Conservation (phyloP, 2,113 vertebrate genomes). For the Formicarius rufipectus region DNA sequence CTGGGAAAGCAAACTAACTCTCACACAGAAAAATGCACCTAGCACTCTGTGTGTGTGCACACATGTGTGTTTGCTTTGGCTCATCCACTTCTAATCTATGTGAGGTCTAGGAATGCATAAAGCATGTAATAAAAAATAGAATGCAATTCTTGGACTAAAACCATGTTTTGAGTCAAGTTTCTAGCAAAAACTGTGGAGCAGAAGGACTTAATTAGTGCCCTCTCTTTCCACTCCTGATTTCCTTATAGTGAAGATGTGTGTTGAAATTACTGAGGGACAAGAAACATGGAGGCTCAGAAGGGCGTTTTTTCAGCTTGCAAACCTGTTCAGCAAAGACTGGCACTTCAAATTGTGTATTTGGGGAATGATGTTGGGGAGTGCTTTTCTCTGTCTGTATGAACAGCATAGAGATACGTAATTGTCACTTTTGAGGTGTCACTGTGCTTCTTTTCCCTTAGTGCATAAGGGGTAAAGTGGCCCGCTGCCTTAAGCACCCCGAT, state of each 20-base stretch:
- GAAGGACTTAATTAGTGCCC: not conserved
- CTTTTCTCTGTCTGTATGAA: not conserved
- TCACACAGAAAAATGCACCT: not conserved
- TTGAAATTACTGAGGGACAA: not conserved
- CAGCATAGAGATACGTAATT: not conserved
- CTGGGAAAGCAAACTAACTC: not conserved
- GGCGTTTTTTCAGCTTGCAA: not conserved
- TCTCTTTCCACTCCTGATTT: not conserved
- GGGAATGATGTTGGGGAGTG: not conserved
- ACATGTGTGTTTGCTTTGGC: constrained; percentile 15
- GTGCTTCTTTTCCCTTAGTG: not conserved
- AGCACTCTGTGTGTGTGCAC: not conserved
- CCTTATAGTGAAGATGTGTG: not conserved
- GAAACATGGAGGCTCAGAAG: not conserved
- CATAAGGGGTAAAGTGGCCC: not conserved
- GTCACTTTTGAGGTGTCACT: not conserved
- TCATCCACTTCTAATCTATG: not conserved
- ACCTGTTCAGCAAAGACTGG: not conserved
- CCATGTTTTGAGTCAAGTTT: not conserved
- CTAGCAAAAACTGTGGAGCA: not conserved
- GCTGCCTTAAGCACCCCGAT: fast-evolving
- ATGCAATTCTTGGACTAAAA: not conserved
- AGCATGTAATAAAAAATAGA: not conserved
- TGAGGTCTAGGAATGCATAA: not conserved
- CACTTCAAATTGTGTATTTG: not conserved